These are phyloP conservation scores for Ashinkailepas kermadecensis DNA, from an alignment of 2,888 invertebrate genomes.

Conservation along the genomic window DNA sequence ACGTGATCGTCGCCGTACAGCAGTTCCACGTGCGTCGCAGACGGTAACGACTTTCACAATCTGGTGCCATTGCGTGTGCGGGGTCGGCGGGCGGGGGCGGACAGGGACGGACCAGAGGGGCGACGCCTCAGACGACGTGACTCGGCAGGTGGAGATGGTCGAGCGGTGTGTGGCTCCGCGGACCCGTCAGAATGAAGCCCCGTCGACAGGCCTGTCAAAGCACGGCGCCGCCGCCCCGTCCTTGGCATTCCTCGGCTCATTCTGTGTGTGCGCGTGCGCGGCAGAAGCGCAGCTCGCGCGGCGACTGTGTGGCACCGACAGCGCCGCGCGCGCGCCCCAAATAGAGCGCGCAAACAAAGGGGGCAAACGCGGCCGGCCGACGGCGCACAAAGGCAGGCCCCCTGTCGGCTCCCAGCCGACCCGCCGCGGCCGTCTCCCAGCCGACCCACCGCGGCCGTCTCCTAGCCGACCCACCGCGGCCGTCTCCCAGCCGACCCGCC, in stretches of 20 bases:
- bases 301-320: neutral
- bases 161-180: neutral
- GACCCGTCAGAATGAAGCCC: too few species aligned
- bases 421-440: too few species aligned
- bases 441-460: too few species aligned
- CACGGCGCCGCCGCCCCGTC: neutral
- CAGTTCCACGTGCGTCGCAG: too few species aligned
- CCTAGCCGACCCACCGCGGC: too few species aligned
- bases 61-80: neutral
- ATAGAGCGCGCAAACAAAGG: neutral
- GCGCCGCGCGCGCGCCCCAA: neutral
- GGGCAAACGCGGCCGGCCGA: neutral
- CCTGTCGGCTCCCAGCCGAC: too few species aligned
- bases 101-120: too few species aligned
- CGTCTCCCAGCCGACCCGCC: too few species aligned
- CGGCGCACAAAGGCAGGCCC: neutral
- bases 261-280: too few species aligned
- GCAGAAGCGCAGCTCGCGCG: too few species aligned
- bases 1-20: neutral
- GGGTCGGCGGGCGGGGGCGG: neutral
- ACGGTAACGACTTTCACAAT: too few species aligned
- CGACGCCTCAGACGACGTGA: neutral
- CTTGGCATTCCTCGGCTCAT: neutral
- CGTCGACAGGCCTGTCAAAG: too few species aligned
- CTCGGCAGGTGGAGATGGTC: neutral